phyloP scores from a whole-genome alignment of 2,797 vertebrate genomes.

The Coranthus polyacanthus region DNA sequence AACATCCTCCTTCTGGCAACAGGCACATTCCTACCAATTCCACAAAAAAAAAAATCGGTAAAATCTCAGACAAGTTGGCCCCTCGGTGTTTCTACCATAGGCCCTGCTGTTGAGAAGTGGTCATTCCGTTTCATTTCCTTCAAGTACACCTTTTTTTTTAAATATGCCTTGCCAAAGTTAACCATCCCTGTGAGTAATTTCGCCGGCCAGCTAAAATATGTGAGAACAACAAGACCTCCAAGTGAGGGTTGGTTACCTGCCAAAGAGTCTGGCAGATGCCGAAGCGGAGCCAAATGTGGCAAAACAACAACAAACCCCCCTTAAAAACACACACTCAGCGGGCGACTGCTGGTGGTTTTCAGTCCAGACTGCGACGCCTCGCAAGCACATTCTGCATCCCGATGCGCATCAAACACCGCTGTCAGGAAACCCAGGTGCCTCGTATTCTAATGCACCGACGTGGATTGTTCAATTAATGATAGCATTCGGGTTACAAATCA shows the following conservation, averaged over 20 bases:
- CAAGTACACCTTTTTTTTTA: slow-evolving; percentile 3
- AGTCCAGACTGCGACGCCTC: slow-evolving; percentile 25
- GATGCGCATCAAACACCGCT: not conserved
- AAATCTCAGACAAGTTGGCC: not conserved
- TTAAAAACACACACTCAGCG: slow-evolving; percentile 15
- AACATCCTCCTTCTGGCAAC: slow-evolving; percentile 27
- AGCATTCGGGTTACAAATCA: slow-evolving; percentile 44
- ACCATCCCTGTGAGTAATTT: slow-evolving; percentile 18
- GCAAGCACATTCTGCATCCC: slow-evolving; percentile 15
- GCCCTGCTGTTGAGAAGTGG: slow-evolving; percentile 37
- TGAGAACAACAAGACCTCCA: slow-evolving; percentile 34
- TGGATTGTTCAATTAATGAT: slow-evolving; percentile 24
- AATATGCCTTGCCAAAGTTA: slow-evolving; percentile 27
- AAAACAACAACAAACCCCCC: too few species aligned
- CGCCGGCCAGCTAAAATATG: slow-evolving; percentile 37
- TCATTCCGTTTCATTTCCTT: slow-evolving; percentile 31
- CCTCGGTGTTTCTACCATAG: not conserved
- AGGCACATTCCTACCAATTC: too few species aligned
- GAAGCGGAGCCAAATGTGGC: slow-evolving; percentile 26
- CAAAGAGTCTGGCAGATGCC: slow-evolving; percentile 17
- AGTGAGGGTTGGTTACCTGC: slow-evolving; percentile 27
- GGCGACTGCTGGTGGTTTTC: slow-evolving; percentile 9
- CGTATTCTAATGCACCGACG: slow-evolving; percentile 33
- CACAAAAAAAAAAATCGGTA: too few species aligned
- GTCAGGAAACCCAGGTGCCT: slow-evolving; percentile 26